A percentile compares a stretch with the other conserved stretches of the same genome.
These are phyloP conservation scores for Sebastes trivittatus DNA, from an alignment of 2,797 vertebrate genomes.

Conservation along the genomic window DNA sequence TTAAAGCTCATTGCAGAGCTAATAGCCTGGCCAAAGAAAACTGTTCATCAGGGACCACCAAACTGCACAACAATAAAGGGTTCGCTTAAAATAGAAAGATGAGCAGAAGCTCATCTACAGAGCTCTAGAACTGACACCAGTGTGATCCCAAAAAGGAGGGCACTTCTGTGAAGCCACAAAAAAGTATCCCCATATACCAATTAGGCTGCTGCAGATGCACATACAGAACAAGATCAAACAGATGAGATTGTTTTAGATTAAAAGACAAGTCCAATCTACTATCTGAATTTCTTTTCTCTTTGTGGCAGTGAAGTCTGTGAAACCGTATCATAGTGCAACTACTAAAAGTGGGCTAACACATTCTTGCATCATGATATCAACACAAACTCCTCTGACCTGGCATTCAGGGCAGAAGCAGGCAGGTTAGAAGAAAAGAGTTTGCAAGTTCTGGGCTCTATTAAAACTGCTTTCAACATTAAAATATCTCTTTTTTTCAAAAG, in stretches of 20 bases:
- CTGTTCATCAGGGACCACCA: neutral
- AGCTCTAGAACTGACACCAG: neutral
- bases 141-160: slow-evolving; percentile 4
- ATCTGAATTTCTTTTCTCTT: neutral
- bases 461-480: neutral
- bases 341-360: neutral
- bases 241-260: neutral
- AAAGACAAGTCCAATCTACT: neutral
- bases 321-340: neutral
- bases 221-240: neutral
- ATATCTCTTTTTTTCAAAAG: neutral
- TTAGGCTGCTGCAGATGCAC: neutral
- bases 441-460: neutral
- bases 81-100: slow-evolving; percentile 13
- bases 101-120: neutral
- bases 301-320: neutral
- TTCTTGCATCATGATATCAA: neutral
- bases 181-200: neutral
- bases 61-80: neutral
- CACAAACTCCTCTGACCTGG: neutral
- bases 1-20: slow-evolving; percentile 4
- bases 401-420: neutral
- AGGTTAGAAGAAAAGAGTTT: neutral
- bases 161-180: neutral
- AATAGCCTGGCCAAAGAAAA: neutral